These are phyloP conservation scores for Corythoichthys haematopterus DNA, from an alignment of 2,113 vertebrate genomes.

Conservation along the genomic window DNA sequence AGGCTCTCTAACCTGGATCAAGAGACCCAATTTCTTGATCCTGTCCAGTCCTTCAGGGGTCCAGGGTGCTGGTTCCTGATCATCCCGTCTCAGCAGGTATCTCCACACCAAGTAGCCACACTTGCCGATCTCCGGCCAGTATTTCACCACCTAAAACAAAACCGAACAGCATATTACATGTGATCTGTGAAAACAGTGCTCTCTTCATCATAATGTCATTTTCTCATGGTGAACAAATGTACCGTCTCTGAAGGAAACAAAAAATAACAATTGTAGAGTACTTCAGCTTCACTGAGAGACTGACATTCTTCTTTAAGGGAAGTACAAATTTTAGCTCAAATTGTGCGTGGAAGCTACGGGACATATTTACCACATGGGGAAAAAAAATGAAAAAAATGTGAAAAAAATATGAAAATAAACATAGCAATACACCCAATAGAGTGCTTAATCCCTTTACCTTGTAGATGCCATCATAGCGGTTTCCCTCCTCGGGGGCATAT, in stretches of 20 bases:
- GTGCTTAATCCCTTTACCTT: slow-evolving; percentile 75
- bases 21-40: slow-evolving; percentile 86
- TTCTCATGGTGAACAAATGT: not conserved
- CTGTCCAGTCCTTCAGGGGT: slow-evolving; percentile 90
- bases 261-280: no score
- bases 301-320: not conserved
- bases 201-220: not conserved
- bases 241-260: no score
- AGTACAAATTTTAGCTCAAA: not conserved
- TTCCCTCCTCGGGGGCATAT: slow-evolving; percentile 97
- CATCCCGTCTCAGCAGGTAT: slow-evolving; percentile 92
- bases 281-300: not conserved
- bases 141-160: slow-evolving; percentile 88
- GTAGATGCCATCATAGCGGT: slow-evolving; percentile 98
- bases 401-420: not conserved
- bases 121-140: slow-evolving; percentile 98
- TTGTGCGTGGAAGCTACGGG: not conserved
- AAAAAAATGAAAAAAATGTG: not conserved
- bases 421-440: not conserved
- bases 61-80: slow-evolving; percentile 94
- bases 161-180: not conserved
- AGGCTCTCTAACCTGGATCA: slow-evolving; percentile 80
- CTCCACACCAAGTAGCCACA: slow-evolving; percentile 98
- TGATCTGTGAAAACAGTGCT: not conserved
- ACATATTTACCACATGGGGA: not conserved